Percentiles rank a stretch among this genome's conserved stretches.
These are phyloP conservation scores for Sebastes itinus DNA, from an alignment of 2,797 vertebrate species.

Conservation along the genomic window DNA sequence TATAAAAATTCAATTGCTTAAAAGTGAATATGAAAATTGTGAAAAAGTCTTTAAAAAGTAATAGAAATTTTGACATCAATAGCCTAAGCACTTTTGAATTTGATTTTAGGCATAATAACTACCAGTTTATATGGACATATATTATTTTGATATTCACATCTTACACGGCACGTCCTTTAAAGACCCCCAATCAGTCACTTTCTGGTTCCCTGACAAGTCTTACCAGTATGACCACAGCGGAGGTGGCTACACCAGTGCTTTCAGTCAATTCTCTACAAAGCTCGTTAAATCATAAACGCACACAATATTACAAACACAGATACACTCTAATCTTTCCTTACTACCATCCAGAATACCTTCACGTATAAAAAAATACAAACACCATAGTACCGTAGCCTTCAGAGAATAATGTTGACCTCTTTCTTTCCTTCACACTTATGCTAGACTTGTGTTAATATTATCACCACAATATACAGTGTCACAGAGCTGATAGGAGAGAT, in stretches of 20 bases:
- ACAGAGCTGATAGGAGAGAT: conserved; percentile 16
- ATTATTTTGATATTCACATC: conserved; percentile 81
- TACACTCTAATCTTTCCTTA: conserved; percentile 19
- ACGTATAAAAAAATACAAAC: conserved; percentile 52
- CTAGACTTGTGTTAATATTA: not conserved
- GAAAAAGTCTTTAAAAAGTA: conserved; percentile 64
- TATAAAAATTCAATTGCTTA: conserved; percentile 73
- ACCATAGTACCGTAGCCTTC: conserved; percentile 43
- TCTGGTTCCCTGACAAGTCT: conserved; percentile 56
- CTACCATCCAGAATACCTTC: conserved; percentile 44
- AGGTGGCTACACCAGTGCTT: conserved; percentile 24
- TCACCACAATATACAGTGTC: conserved; percentile 34
- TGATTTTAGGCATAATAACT: conserved; percentile 58
- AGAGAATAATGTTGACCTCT: not conserved
- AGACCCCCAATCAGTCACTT: conserved; percentile 63
- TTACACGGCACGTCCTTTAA: conserved; percentile 68
- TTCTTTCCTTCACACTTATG: conserved; percentile 5
- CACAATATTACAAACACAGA: conserved; percentile 52
- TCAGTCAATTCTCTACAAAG: conserved; percentile 25
- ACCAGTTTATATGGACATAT: conserved; percentile 75
- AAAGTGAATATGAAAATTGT: conserved; percentile 76
- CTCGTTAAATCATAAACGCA: conserved; percentile 31
- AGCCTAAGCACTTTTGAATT: conserved; percentile 58
- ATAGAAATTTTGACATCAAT: conserved; percentile 73
- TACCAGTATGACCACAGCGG: conserved; percentile 10